These are phyloP conservation scores for Gymnothorax javanicus DNA, from an alignment of 2,797 vertebrate genomes.

Conservation along the genomic window DNA sequence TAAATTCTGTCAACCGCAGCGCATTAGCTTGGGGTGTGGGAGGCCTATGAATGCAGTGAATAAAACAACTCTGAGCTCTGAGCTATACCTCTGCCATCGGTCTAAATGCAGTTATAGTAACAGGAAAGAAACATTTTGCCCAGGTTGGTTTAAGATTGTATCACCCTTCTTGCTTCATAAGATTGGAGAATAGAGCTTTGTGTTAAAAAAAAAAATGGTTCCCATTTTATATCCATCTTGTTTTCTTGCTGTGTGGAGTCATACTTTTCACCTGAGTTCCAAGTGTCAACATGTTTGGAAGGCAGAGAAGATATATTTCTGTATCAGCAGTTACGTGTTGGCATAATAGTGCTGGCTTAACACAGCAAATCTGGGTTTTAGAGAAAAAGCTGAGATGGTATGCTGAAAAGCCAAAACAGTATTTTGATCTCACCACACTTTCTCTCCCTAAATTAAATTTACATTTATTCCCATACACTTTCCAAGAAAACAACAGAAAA, in stretches of 20 bases:
- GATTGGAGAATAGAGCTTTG: slow-evolving; percentile 42
- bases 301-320: slow-evolving; percentile 33
- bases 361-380: slow-evolving; percentile 21
- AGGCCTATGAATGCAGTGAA: slow-evolving; percentile 12
- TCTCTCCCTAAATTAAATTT: slow-evolving; percentile 26
- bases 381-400: slow-evolving; percentile 35
- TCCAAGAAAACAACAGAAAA: slow-evolving; percentile 4
- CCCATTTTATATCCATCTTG: slow-evolving; percentile 26
- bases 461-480: slow-evolving; percentile 35
- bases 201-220: slow-evolving; percentile 33
- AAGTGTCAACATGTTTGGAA: slow-evolving; percentile 35
- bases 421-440: slow-evolving; percentile 30
- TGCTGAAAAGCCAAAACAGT: slow-evolving; percentile 36
- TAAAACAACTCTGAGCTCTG: neutral
- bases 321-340: slow-evolving; percentile 32
- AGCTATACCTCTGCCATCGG: slow-evolving; percentile 15
- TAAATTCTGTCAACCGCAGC: slow-evolving; percentile 3
- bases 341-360: slow-evolving; percentile 14
- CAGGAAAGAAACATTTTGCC: slow-evolving; percentile 42
- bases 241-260: slow-evolving; percentile 35
- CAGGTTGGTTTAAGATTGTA: slow-evolving; percentile 38
- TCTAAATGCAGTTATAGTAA: slow-evolving; percentile 40
- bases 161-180: slow-evolving; percentile 40
- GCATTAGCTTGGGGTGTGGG: slow-evolving; percentile 16
- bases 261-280: slow-evolving; percentile 33